Evolutionary conservation across 2,888 invertebrate species (phyloP), one percentile per base, ranked within the genome.

Genomic region (Sinohyriopsis cumingii): DNA sequence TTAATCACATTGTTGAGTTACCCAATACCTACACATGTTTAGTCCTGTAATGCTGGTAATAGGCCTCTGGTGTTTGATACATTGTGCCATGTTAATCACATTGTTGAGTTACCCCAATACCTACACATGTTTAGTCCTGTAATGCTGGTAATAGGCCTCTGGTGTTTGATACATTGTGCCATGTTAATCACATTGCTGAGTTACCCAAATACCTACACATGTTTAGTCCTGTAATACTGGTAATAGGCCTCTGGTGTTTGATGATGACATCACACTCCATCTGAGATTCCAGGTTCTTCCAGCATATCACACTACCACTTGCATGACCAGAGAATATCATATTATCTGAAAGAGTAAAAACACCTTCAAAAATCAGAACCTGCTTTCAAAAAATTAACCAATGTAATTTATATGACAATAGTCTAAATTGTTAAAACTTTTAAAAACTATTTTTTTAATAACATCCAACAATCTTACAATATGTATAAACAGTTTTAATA

Each of bases 281-380:
- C 5, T 74, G 66, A 59, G 63, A 69, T 18, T 76, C 78, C 22
- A 75, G 71, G 63, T 78, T 72, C 24, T 67, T 65, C 80, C 77
- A 77, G 53, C 72, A 67, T 66, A 75, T 77, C 15, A 80, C 73
- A 25, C 63, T 68, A 25, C 80, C 80, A 68, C 73, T 73, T 54
- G 70, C 72, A 66, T 78, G 77, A 22, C 78, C 80, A 56, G 77
- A 76, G 62, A 70, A 76, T 55, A 80, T 70, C 3, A 75, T 70
- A 65, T 73, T 72, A 63, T 80, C 80, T 77, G 66, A 18, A 72
- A 72, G 9, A 55, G 25, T 59, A 62, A 55, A 65, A 28, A 65
- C 20, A 55, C 20, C 24, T 56, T 55, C 12, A 5, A 55, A 25
- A 20, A 3, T 2, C 20, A 28, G 28, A 22, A 22, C 22, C 5